Conservation (phyloP, 1,140 invertebrate genomes). For the Leptinotarsa texana region DNA sequence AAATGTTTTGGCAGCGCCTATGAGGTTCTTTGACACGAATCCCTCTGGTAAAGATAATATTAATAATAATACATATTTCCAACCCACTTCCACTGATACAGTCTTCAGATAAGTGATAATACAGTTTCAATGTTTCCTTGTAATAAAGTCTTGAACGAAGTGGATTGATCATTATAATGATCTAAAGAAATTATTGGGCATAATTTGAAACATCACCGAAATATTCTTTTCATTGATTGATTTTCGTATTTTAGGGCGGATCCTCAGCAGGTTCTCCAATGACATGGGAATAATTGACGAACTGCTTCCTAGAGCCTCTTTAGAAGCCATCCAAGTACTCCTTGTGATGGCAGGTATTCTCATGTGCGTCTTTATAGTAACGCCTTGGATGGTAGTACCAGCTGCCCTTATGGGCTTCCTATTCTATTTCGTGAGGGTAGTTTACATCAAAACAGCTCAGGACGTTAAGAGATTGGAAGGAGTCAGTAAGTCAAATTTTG, state of each 20-base stretch:
- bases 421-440: constrained; percentile 73
- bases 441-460: constrained; percentile 82
- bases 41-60: constrained; percentile 53
- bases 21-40: constrained; percentile 66
- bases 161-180: too few species aligned
- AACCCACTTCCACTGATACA: too few species aligned
- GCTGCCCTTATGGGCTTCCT: constrained; percentile 68
- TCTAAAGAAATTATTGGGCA: too few species aligned
- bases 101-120: too few species aligned
- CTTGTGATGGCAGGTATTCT: constrained; percentile 58
- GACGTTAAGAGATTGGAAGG: constrained; percentile 86
- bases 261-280: constrained; percentile 77
- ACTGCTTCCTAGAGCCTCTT: constrained; percentile 73
- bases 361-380: constrained; percentile 71
- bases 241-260: constrained; percentile 56
- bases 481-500: constrained; percentile 50
- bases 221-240: background rate
- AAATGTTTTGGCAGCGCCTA: constrained; percentile 69
- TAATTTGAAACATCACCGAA: too few species aligned
- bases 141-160: too few species aligned
- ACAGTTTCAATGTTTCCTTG: too few species aligned
- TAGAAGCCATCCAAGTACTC: constrained; percentile 77
- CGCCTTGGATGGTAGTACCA: constrained; percentile 74
- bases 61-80: too few species aligned
- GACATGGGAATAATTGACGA: constrained; percentile 86